Conservation (phyloP, 2,888 invertebrate genomes). For the Tipula helvola region DNA sequence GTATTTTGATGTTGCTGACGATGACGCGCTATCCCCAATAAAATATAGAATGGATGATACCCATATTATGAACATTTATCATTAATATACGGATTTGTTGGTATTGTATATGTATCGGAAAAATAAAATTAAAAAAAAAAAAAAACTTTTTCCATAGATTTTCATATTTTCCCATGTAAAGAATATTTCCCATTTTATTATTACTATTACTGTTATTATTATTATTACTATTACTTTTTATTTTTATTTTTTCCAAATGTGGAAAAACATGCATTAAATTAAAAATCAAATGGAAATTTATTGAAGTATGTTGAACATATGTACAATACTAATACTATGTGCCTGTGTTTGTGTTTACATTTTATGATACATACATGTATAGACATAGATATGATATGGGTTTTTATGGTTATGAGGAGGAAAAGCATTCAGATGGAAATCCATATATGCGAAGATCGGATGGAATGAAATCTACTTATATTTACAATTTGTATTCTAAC, state of each 20-base stretch:
- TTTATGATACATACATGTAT: not conserved
- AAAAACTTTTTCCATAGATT: not conserved
- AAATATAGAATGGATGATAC: not conserved
- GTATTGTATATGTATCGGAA: not conserved
- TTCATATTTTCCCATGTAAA: not conserved
- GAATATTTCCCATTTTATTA: not conserved
- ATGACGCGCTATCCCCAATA: not conserved
- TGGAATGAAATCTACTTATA: not conserved
- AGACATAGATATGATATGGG: not conserved
- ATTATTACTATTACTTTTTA: not conserved
- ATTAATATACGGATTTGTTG: not conserved
- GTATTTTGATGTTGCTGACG: not conserved
- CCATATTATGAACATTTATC: not conserved
- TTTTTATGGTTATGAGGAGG: not conserved
- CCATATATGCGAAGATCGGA: not conserved
- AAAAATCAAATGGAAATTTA: slow-evolving; percentile 4
- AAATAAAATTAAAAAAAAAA: not conserved
- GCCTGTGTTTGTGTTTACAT: not conserved
- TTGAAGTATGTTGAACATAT: not conserved
- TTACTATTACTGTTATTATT: not conserved
- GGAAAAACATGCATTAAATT: not conserved
- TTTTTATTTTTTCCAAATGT: not conserved
- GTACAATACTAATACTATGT: not conserved
- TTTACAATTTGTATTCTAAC: not conserved
- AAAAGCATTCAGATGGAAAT: not conserved